Conservation (phyloP, 2,113 vertebrate species). For the Macaca nemestrina region DNA sequence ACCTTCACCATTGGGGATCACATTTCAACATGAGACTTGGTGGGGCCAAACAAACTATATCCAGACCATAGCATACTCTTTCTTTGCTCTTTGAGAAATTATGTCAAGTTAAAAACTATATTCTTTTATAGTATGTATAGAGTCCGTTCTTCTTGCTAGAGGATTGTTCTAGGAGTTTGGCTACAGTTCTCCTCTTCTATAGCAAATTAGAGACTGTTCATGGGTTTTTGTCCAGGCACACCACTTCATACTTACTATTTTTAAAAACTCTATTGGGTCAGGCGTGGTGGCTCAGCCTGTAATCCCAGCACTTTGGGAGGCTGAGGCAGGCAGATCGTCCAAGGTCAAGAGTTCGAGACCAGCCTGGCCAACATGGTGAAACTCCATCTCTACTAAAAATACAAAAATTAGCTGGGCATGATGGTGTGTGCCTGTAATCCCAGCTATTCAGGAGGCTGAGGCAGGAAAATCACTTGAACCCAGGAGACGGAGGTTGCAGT, state of each 20-base stretch:
- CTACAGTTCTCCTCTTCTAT: background rate
- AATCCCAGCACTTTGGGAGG: too few relatives aligned
- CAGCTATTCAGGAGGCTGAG: too few relatives aligned
- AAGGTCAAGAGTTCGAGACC: too few relatives aligned
- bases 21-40: background rate
- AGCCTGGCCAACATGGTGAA: too few relatives aligned
- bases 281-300: too few relatives aligned
- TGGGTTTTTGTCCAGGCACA: background rate
- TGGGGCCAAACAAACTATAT: background rate
- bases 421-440: too few relatives aligned
- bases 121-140: background rate
- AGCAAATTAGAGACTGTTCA: background rate
- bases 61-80: background rate
- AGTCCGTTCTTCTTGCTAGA: background rate
- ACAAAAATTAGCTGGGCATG: too few relatives aligned
- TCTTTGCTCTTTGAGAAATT: constrained; percentile 16
- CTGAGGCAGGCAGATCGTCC: too few relatives aligned
- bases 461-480: too few relatives aligned
- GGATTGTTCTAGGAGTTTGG: background rate
- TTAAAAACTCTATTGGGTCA: background rate
- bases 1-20: background rate
- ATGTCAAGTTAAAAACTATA: background rate
- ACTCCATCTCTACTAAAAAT: too few relatives aligned
- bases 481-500: too few relatives aligned
- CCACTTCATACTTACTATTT: background rate